Evolutionary conservation across 2,113 vertebrate genomes (phyloP), one percentile per base, ranked within the genome.

Genomic region (Oncorhynchus kisutch): DNA sequence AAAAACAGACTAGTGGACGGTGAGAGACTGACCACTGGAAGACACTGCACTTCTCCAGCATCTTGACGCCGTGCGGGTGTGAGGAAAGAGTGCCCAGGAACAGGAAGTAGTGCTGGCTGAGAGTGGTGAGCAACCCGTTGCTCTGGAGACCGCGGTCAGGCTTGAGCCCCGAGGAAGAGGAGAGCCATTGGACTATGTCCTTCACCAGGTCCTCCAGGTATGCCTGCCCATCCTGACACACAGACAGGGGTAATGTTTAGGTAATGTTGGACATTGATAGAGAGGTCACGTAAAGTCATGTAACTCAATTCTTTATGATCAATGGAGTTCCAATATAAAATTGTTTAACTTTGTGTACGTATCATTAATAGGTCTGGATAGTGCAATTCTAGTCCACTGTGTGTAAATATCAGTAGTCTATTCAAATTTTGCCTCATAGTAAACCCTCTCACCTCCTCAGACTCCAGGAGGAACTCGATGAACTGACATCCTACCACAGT

Each of bases 61-160:
- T 95, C 91, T 95, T 95, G 75, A 95, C 94, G 78, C 95, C 95
- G 69, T 91, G 88, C 62, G 95, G 94, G 64, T 96, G 93, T 76
- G 94, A 94, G 76, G 95, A 96, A 27, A 96, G 93, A 31, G 95
- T 94, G 79, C 95, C 95, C 82, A 96, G 92, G 89, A 96, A 94
- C 34, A 96, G 89, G 82, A 96, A 95, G 92, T 96, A 96, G 91
- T 96, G 92, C 87, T 96, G 95, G 89, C 94, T 94, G 75, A 96
- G 95, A 2, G 95, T 96, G 79, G 89, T 96, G 78, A 96, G 83
- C 77, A 96, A 88, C 6, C 95, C 94, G 74, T 95, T 96, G 84
- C 94, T 96, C 67, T 96, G 94, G 82, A 96, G 92, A 86, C 94
- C 94, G 72, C 92, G 91, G 85, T 96, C 94, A 48, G 94, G 92